A percentile compares a stretch with the other conserved stretches of the same genome.
phyloP scores from a whole-genome alignment of 2,888 invertebrate genomes.

The Chrysina gloriosa region DNA sequence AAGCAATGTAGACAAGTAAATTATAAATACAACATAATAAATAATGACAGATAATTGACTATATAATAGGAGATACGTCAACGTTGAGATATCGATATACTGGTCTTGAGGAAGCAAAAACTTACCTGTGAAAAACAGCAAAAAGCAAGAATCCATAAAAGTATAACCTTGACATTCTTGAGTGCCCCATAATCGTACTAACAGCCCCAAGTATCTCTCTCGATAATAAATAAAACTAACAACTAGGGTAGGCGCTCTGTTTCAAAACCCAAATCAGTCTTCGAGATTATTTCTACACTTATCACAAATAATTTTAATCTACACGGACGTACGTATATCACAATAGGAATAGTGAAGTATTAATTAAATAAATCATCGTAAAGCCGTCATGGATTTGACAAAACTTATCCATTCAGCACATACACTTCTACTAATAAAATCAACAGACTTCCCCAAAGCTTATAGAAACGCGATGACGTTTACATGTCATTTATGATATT shows the following conservation, averaged over 20 bases:
- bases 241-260: slow-evolving; percentile 9
- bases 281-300: slow-evolving; percentile 32
- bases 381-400: slow-evolving; percentile 37
- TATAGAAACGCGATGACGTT: slow-evolving; percentile 19
- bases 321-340: slow-evolving; percentile 26
- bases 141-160: slow-evolving; percentile 39
- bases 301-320: slow-evolving; percentile 40
- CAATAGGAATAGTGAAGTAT: slow-evolving; percentile 17
- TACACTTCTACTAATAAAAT: slow-evolving; percentile 22
- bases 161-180: slow-evolving; percentile 42
- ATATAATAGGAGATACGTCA: background rate
- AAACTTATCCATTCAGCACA: slow-evolving; percentile 7
- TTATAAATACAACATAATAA: background rate
- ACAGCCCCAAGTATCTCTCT: background rate
- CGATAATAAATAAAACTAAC: slow-evolving; percentile 29
- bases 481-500: background rate
- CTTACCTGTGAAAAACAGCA: slow-evolving; percentile 26
- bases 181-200: slow-evolving; percentile 17
- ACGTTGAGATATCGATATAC: background rate
- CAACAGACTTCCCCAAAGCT: slow-evolving; percentile 5
- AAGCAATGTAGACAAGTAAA: too few relatives aligned
- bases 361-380: slow-evolving; percentile 34
- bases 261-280: slow-evolving; percentile 33
- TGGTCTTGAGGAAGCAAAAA: background rate
- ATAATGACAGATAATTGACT: background rate